phyloP scores from a whole-genome alignment of 2,113 vertebrate species.

The Phoenicopterus ruber region DNA sequence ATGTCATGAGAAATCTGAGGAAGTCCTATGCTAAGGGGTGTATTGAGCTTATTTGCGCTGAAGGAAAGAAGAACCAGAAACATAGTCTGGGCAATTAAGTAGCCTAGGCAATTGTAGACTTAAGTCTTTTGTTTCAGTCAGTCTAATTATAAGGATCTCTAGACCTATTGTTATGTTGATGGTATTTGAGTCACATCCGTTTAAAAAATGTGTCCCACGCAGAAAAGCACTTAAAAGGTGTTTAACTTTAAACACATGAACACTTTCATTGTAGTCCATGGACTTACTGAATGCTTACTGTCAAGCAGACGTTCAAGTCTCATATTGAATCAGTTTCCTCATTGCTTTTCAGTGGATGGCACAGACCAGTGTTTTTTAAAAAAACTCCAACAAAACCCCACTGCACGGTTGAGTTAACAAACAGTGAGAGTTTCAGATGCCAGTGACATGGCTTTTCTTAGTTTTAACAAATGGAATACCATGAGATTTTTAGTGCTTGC shows the following conservation, averaged over 20 bases:
- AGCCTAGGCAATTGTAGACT: background rate
- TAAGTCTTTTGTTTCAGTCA: background rate
- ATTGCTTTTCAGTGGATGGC: background rate
- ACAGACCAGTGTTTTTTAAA: background rate
- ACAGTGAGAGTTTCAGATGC: background rate
- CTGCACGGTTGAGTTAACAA: background rate
- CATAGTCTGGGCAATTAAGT: background rate
- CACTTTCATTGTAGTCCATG: background rate
- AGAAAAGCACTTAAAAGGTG: background rate
- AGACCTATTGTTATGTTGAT: background rate
- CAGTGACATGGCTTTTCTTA: background rate
- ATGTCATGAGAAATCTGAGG: background rate
- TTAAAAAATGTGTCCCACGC: background rate
- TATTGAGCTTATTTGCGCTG: background rate
- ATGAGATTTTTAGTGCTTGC: background rate
- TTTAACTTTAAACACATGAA: background rate
- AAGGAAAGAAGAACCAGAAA: background rate
- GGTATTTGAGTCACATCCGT: background rate
- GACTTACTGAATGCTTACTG: background rate
- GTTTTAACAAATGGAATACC: background rate
- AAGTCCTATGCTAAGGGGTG: background rate
- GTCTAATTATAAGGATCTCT: background rate
- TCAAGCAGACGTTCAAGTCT: background rate
- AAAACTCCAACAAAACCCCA: background rate
- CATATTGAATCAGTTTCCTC: background rate